Conservation (phyloP, 92 coral and sea anemone species). For the Palythoa grandiflora region DNA sequence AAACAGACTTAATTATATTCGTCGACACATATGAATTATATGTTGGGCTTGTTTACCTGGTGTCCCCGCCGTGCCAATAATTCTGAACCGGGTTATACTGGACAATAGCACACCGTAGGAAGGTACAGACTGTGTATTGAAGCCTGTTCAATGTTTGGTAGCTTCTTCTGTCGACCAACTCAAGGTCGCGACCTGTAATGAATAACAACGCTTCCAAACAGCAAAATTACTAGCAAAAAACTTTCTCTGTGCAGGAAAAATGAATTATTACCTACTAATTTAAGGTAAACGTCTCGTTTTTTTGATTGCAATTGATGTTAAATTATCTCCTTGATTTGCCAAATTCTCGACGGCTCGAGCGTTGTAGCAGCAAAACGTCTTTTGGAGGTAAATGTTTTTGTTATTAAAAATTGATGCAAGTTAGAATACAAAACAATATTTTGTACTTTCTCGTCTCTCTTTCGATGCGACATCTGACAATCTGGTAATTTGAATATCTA, state of each 20-base stretch:
- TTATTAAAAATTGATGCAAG: neutral
- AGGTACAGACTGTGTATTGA: conserved; percentile 20
- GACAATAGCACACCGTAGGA: conserved; percentile 37
- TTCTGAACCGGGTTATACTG: conserved; percentile 15
- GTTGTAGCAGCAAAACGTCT: neutral
- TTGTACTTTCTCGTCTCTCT: neutral
- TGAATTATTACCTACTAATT: neutral
- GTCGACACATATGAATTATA: neutral
- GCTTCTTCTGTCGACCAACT: neutral
- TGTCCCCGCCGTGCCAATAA: conserved; percentile 25
- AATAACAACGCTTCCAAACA: neutral
- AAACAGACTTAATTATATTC: neutral
- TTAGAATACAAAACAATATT: neutral
- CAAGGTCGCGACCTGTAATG: conserved; percentile 20
- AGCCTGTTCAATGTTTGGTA: neutral
- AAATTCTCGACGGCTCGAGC: neutral
- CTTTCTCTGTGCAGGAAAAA: neutral
- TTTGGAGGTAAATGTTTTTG: conserved; percentile 1
- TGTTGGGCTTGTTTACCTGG: neutral
- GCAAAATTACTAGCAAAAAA: neutral
- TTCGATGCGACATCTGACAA: neutral
- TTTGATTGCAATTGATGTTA: conserved; percentile 5
- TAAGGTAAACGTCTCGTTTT: conserved; percentile 13
- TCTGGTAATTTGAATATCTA: too few relatives aligned
- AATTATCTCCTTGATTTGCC: neutral